A percentile compares a stretch with the other conserved stretches of the same genome.
Evolutionary conservation across 2,113 vertebrate species (phyloP).

Genomic region (Nibea albiflora): DNA sequence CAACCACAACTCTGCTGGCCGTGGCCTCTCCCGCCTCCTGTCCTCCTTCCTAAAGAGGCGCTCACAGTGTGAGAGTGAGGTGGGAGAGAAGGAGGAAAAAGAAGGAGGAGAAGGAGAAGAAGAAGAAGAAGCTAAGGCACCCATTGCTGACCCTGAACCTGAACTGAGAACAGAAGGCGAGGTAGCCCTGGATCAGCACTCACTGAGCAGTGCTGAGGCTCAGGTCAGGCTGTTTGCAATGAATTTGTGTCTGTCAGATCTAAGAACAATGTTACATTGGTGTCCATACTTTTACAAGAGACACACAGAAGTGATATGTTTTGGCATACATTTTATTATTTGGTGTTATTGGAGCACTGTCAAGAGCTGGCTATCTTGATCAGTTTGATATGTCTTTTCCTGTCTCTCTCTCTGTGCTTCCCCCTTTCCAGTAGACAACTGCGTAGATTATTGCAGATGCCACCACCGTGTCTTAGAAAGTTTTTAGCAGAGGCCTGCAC

Average conservation of each 20-base stretch:
- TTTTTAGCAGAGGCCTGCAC: too few relatives aligned
- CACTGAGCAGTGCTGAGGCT: conserved; percentile 93
- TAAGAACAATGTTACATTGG: not conserved
- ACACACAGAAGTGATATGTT: too few relatives aligned
- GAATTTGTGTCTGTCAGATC: not conserved
- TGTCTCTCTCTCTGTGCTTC: too few relatives aligned
- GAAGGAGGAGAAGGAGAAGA: conserved; percentile 69
- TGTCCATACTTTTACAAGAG: too few relatives aligned
- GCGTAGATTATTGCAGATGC: too few relatives aligned
- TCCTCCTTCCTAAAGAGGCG: conserved; percentile 94
- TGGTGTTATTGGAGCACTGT: too few relatives aligned
- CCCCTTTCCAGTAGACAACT: too few relatives aligned
- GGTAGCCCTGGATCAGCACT: conserved; percentile 91
- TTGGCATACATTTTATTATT: too few relatives aligned
- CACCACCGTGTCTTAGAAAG: too few relatives aligned
- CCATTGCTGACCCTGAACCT: conserved; percentile 96
- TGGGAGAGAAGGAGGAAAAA: conserved; percentile 76
- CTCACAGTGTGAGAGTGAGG: conserved; percentile 90
- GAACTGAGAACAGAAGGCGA: conserved; percentile 92
- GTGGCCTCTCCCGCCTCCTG: conserved; percentile 93
- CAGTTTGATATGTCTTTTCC: too few relatives aligned
- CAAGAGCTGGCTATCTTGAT: too few relatives aligned
- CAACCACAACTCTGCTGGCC: conserved; percentile 83
- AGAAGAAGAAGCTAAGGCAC: conserved; percentile 89
- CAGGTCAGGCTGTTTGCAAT: conserved; percentile 85